Evolutionary conservation across 2,113 vertebrate genomes (phyloP).

Genomic region (human (Homo sapiens)): GRCh38 chr4:121374501-121375000

Average conservation of each 20-base stretch:
- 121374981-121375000: accelerated
- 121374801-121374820: accelerated
- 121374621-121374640: not conserved
- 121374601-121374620: not conserved
- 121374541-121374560: not conserved
- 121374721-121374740: not conserved
- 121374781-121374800: not conserved
- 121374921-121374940: not conserved
- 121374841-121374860: not conserved
- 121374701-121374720: not conserved
- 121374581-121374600: not conserved
- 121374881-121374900: not conserved
- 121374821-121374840: not conserved
- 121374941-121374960: not conserved
- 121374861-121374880: not conserved
- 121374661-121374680: not conserved
- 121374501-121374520: not conserved
- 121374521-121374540: not conserved
- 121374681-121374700: not conserved
- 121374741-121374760: not conserved
- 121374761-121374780: not conserved
- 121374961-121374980: not conserved
- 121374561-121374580: not conserved
- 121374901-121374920: not conserved
- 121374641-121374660: not conserved